These are phyloP conservation scores for Probaryconus sp. DNA, from an alignment of 1,140 invertebrate genomes.

Conservation along the genomic window DNA sequence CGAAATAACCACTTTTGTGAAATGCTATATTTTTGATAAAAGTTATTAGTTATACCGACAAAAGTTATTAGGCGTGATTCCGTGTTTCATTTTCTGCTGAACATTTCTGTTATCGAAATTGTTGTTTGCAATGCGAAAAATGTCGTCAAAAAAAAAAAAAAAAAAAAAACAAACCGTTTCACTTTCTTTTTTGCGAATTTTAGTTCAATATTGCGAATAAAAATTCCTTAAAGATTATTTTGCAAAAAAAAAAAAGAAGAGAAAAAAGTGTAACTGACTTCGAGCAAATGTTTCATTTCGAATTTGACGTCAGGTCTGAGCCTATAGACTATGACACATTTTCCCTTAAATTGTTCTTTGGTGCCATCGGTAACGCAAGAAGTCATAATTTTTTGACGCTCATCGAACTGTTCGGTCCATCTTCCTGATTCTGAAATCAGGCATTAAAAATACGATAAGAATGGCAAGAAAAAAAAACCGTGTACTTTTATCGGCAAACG, in stretches of 20 bases:
- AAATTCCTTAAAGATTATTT: neutral
- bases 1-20: neutral
- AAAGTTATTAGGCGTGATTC: neutral
- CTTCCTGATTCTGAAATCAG: slow-evolving; percentile 78
- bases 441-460: slow-evolving; percentile 18
- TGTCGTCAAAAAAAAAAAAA: too few relatives aligned
- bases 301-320: slow-evolving; percentile 74
- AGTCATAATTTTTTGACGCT: slow-evolving; percentile 74
- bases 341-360: slow-evolving; percentile 76
- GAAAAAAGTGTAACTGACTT: slow-evolving; percentile 68
- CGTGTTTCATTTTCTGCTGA: too few relatives aligned
- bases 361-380: slow-evolving; percentile 78
- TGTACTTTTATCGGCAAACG: too few relatives aligned
- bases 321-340: slow-evolving; percentile 79
- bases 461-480: neutral
- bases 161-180: too few relatives aligned
- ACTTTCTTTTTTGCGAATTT: too few relatives aligned
- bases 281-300: slow-evolving; percentile 78
- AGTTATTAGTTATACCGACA: neutral
- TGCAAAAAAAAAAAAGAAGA: neutral
- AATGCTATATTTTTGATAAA: neutral
- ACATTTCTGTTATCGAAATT: too few relatives aligned
- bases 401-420: slow-evolving; percentile 67
- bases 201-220: neutral
- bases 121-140: too few relatives aligned